Evolutionary conservation across 1,140 invertebrate species (phyloP), one percentile per base, ranked within the genome.

Genomic region (Drosophila funebris): DNA sequence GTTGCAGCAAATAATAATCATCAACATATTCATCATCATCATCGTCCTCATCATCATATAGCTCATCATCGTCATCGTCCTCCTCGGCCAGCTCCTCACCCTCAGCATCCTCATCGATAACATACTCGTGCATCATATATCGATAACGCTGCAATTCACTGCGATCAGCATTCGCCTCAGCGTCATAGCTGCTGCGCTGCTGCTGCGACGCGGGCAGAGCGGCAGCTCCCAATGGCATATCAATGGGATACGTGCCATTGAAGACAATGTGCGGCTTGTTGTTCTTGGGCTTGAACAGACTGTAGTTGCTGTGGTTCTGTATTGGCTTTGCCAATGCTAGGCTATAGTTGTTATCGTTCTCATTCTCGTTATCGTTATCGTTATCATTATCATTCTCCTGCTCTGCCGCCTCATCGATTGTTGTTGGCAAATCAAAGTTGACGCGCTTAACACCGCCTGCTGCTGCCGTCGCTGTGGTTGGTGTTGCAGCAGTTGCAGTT

Each of bases 231-330:
- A 91, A 39, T 3, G 96, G 95, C 73, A 93, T 92, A 87, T 96
- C 96, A 44, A 97, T 96, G 1, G 96, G 96, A 92, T 94, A 97
- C 4, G 96, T 97, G 29, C 96, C 96, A 53, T 96, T 96, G 85
- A 96, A 97, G 36, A 97, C 93, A 37, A 92, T 91, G 24, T 91
- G 83, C 2, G 83, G 71, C 43, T 88, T 80, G 6, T 7, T 50
- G 31, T 37, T 36, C 63, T n/a, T 64, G 52, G 18, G 7, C 22
- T 54, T 71, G 29, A 18, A 27, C 16, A 57, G 22, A 16, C 39
- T 54, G 7, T 58, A 31, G 8, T 57, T 63, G 53, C 24, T 67
- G 31, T 24, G 31, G 14, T 13, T 63, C 22, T 9, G 14, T 36
- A n/a, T 58, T 11, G 31, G 36, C 67, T 11, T 37, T 9, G 66